Evolutionary conservation across 2,888 invertebrate genomes (phyloP).

Genomic region (Itoplectis maculator): DNA sequence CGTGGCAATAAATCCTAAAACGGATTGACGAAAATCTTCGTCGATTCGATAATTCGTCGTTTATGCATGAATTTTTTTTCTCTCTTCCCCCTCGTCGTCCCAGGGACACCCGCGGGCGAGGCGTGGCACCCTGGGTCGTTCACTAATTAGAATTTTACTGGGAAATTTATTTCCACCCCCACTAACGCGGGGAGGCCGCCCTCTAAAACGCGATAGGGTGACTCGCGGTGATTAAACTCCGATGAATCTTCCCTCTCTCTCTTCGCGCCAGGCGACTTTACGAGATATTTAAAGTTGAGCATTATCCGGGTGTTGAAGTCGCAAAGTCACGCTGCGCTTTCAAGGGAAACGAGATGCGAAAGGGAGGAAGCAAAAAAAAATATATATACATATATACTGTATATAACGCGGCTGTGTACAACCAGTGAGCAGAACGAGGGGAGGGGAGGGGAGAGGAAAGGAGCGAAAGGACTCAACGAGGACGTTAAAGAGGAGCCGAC

Average conservation of each 20-base stretch:
- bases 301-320: slow-evolving; percentile 41
- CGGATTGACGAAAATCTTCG: not conserved
- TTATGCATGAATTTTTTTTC: slow-evolving; percentile 41
- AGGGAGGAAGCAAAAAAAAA: not conserved
- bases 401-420: not conserved
- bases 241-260: slow-evolving; percentile 39
- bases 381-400: slow-evolving; percentile 19
- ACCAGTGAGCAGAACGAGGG: not conserved
- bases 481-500: slow-evolving; percentile 48
- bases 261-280: slow-evolving; percentile 43
- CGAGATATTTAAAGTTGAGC: slow-evolving; percentile 63
- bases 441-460: slow-evolving; percentile 2
- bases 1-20: slow-evolving; percentile 1
- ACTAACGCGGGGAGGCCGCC: not conserved
- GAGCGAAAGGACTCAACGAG: slow-evolving; percentile 15
- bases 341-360: slow-evolving; percentile 26
- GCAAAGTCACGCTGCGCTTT: slow-evolving; percentile 28
- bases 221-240: slow-evolving; percentile 63
- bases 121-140: slow-evolving; percentile 3
- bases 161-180: slow-evolving; percentile 58
- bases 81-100: not conserved
- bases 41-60: slow-evolving; percentile 24
- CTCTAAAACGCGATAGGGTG: slow-evolving; percentile 47
- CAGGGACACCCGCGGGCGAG: not conserved
- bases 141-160: slow-evolving; percentile 64